Evolutionary conservation across 2,888 invertebrate genomes (phyloP), one percentile per base, ranked within the genome.

Genomic region (Entomobrya multifasciata): DNA sequence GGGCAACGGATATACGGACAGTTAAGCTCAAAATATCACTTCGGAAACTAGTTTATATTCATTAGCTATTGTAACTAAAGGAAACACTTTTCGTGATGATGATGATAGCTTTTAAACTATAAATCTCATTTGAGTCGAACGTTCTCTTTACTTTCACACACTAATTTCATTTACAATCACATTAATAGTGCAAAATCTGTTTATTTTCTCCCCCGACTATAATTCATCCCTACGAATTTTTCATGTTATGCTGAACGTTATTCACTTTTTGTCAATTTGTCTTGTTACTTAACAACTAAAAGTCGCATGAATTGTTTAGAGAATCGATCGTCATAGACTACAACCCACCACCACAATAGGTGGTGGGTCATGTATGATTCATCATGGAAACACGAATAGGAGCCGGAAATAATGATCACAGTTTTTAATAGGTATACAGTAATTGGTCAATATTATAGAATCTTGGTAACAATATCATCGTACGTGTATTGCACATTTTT

Each of bases 91-190:
- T 57, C 25, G 57, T 22, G 57, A 57, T 57, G 22, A 57, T 22
- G 22, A 13, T 47, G 5, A 57, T 30, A 60, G 60, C 27, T 60
- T 27, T n/a, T 41, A 20, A 44, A 1, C n/a, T 17, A 44, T 67
- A 10, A 67, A n/a, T n/a, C n/a, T n/a, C n/a, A n/a, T n/a, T n/a
- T n/a, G n/a, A n/a, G n/a, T n/a, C n/a, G n/a, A 67, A 67, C 41
- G 41, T 44, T 67, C 67, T 67, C 67, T 44, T 67, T 67, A 44
- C 41, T 67, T 67, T 67, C 67, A 41, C 41, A 44, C 41, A 10
- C 36, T 67, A 13, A 67, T 20, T 36, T 67, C 20, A n/a, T n/a
- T n/a, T n/a, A n/a, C n/a, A n/a, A n/a, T n/a, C n/a, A n/a, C n/a
- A n/a, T n/a, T n/a, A n/a, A n/a, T n/a, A n/a, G n/a, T n/a, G n/a